Percentiles rank a stretch among this genome's conserved stretches.
These are phyloP conservation scores for Paedocypris micromegethes DNA, from an alignment of 2,797 vertebrate genomes.

Conservation along the genomic window DNA sequence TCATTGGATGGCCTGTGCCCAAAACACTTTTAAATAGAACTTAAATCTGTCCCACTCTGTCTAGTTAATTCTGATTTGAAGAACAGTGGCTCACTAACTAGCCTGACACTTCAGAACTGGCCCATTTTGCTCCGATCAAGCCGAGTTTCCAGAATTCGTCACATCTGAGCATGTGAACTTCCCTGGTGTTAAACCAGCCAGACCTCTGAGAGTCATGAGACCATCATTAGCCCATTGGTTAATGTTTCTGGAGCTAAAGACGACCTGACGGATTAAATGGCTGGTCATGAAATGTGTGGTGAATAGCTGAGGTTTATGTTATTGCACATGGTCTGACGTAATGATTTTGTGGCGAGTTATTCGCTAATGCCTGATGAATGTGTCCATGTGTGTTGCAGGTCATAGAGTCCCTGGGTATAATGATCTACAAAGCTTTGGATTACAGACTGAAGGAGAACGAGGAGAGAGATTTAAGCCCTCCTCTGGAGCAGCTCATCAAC, in stretches of 20 bases:
- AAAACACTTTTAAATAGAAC: too few relatives aligned
- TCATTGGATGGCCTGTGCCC: too few relatives aligned
- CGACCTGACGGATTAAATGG: constrained; percentile 12
- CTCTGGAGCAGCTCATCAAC: constrained; percentile 90
- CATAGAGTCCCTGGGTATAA: constrained; percentile 91
- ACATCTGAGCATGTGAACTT: not conserved
- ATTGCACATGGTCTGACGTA: constrained; percentile 3
- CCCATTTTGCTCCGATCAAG: not conserved
- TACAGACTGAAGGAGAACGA: constrained; percentile 94
- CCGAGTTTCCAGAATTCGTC: not conserved
- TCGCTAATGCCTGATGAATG: not conserved
- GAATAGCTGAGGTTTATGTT: constrained; percentile 4
- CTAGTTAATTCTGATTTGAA: too few relatives aligned
- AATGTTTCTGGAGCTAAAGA: not conserved
- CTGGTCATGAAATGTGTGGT: not conserved
- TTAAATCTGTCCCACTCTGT: too few relatives aligned
- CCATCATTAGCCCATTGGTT: not conserved
- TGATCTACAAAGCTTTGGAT: constrained; percentile 98
- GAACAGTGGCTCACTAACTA: not conserved
- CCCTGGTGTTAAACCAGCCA: not conserved
- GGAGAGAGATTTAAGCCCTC: constrained; percentile 91
- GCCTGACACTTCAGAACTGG: too few relatives aligned
- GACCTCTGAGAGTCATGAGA: constrained; percentile 27
- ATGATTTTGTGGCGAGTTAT: not conserved
- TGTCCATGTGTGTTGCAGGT: constrained; percentile 64